A percentile compares a stretch with the other conserved stretches of the same genome.
These are phyloP conservation scores for Sebastes nivosus DNA, from an alignment of 2,797 vertebrate species.

Conservation along the genomic window DNA sequence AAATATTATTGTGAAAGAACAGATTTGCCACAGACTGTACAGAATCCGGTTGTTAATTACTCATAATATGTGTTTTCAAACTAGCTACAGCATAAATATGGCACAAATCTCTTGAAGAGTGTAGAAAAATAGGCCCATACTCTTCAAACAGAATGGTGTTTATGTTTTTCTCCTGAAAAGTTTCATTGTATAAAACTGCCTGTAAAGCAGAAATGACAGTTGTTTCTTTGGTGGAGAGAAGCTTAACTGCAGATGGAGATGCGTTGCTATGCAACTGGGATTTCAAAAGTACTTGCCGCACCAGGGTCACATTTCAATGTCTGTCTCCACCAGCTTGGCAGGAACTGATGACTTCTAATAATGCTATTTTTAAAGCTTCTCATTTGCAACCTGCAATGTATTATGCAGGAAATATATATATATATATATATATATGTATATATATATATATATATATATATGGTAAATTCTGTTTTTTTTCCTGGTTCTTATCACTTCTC, in stretches of 20 bases:
- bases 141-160: constrained; percentile 21
- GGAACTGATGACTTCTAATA: constrained; percentile 69
- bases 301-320: constrained; percentile 74
- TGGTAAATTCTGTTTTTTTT: neutral
- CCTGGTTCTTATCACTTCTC: neutral
- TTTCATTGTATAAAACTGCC: constrained; percentile 50
- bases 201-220: constrained; percentile 65
- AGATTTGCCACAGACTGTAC: neutral
- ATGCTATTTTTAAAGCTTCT: constrained; percentile 55
- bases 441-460: no score
- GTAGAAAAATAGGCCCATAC: neutral
- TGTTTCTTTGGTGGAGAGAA: constrained; percentile 58
- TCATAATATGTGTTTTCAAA: neutral
- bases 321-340: constrained; percentile 60
- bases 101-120: neutral
- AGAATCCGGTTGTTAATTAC: neutral
- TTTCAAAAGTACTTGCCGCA: constrained; percentile 66
- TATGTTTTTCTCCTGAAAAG: constrained; percentile 32
- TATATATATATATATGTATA: no score
- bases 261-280: constrained; percentile 83
- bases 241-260: constrained; percentile 70
- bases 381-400: constrained; percentile 19
- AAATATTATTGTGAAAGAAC: neutral
- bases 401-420: neutral
- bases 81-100: neutral